These are phyloP conservation scores for Anodontia alba DNA, from an alignment of 2,888 invertebrate genomes.

Conservation along the genomic window DNA sequence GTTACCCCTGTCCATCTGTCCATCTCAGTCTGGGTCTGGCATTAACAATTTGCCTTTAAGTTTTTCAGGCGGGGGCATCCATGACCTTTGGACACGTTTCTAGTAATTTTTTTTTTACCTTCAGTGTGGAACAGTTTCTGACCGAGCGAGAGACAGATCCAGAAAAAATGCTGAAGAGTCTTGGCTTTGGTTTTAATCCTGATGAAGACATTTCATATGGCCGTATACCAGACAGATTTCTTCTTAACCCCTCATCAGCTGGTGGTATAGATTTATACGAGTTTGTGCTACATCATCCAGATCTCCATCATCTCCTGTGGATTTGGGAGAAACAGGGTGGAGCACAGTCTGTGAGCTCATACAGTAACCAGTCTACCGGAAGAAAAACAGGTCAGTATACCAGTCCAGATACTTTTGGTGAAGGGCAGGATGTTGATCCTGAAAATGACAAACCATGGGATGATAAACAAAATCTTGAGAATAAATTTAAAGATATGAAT, in stretches of 20 bases:
- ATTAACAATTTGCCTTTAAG: too few relatives aligned
- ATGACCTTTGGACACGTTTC: too few relatives aligned
- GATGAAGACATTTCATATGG: conserved; percentile 67
- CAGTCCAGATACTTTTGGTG: conserved; percentile 1
- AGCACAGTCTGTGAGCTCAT: not conserved
- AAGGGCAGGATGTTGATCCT: not conserved
- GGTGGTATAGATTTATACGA: conserved; percentile 91
- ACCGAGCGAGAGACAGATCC: conserved; percentile 95
- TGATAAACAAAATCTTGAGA: not conserved
- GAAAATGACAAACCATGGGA: not conserved
- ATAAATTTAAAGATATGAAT: not conserved
- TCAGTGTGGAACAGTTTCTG: conserved; percentile 87
- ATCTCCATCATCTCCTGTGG: conserved; percentile 65
- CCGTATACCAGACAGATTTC: conserved; percentile 93
- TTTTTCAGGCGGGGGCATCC: too few relatives aligned
- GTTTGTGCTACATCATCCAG: conserved; percentile 86
- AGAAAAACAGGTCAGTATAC: conserved; percentile 43
- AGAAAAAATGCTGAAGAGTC: conserved; percentile 92
- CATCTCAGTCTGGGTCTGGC: too few relatives aligned
- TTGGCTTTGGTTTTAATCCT: conserved; percentile 84
- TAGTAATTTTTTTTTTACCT: conserved; percentile 35
- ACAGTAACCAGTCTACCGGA: not conserved
- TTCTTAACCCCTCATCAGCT: conserved; percentile 91
- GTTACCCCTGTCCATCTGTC: too few relatives aligned
- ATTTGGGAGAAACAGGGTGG: conserved; percentile 19